phyloP scores from a whole-genome alignment of 2,113 vertebrate genomes.

The Hippocampus barbouri region DNA sequence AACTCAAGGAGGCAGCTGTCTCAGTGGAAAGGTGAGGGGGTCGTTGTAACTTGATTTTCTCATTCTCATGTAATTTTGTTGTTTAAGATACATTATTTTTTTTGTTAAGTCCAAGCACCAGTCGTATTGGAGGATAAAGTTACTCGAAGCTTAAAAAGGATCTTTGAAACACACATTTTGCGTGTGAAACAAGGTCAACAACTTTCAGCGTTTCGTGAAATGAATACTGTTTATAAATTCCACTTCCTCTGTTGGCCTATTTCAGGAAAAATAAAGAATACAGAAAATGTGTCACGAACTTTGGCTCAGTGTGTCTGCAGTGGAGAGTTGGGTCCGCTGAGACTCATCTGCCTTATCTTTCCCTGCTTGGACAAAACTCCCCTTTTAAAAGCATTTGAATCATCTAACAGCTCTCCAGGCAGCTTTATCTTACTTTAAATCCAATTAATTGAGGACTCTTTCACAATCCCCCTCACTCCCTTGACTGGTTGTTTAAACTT shows the following conservation, averaged over 20 bases:
- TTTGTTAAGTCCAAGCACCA: constrained; percentile 18
- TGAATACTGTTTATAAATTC: neutral
- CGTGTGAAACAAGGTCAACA: neutral
- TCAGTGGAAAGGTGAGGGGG: constrained; percentile 83
- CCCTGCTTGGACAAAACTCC: constrained; percentile 29
- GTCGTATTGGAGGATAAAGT: constrained; percentile 1
- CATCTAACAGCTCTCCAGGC: constrained; percentile 47
- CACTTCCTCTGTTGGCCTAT: constrained; percentile 19
- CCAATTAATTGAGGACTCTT: constrained; percentile 66
- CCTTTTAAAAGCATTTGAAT: constrained; percentile 44
- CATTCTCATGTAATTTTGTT: constrained; percentile 2
- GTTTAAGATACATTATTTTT: neutral
- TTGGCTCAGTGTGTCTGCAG: constrained; percentile 25
- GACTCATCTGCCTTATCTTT: constrained; percentile 48
- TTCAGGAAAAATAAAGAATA: constrained; percentile 22
- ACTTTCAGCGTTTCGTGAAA: neutral
- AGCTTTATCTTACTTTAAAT: constrained; percentile 68
- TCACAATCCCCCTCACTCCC: constrained; percentile 46
- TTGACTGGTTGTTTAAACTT: constrained; percentile 52
- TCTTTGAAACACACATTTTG: neutral
- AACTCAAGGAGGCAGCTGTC: constrained; percentile 80
- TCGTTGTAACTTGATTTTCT: constrained; percentile 18
- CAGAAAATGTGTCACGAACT: constrained; percentile 23
- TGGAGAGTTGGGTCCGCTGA: constrained; percentile 36
- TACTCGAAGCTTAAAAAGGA: neutral